Evolutionary conservation across 2,797 vertebrate genomes (phyloP).

Genomic region (Brachyalestes nurse): DNA sequence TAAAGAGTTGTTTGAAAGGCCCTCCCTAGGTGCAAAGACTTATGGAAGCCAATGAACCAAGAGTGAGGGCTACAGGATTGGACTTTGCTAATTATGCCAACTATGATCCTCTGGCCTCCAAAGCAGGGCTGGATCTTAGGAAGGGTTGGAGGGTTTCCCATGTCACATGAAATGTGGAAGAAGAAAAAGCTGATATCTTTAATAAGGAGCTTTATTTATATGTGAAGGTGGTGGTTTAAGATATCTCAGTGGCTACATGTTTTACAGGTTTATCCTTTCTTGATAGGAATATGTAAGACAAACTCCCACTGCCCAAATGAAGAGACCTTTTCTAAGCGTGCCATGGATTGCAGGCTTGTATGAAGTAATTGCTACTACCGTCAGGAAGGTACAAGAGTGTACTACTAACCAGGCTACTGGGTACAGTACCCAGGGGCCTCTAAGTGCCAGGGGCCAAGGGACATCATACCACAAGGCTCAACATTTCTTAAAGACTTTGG

Average conservation of each 20-base stretch:
- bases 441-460: too few relatives aligned
- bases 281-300: conserved; percentile 94
- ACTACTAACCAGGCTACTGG: too few relatives aligned
- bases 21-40: conserved; percentile 63
- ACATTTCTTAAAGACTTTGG: too few relatives aligned
- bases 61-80: conserved; percentile 9
- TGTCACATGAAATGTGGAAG: conserved; percentile 98
- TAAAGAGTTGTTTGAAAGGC: conserved; percentile 43
- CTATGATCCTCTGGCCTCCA: conserved; percentile 81
- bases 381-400: background rate
- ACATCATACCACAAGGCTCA: too few relatives aligned
- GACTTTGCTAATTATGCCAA: conserved; percentile 88
- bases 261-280: conserved; percentile 80
- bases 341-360: background rate
- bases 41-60: conserved; percentile 77
- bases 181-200: conserved; percentile 99
- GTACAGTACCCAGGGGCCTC: too few relatives aligned
- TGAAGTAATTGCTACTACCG: background rate
- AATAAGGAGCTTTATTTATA: conserved; percentile 99
- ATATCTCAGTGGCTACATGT: conserved; percentile 89
- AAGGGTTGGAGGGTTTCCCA: conserved; percentile 91
- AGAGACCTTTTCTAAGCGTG: conserved; percentile 70
- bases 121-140: conserved; percentile 68
- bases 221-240: conserved; percentile 71
- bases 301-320: conserved; percentile 83